Percentiles rank a stretch among this genome's conserved stretches.
Evolutionary conservation across 2,888 invertebrate species (phyloP).

Genomic region (Plemyria rubiginata): DNA sequence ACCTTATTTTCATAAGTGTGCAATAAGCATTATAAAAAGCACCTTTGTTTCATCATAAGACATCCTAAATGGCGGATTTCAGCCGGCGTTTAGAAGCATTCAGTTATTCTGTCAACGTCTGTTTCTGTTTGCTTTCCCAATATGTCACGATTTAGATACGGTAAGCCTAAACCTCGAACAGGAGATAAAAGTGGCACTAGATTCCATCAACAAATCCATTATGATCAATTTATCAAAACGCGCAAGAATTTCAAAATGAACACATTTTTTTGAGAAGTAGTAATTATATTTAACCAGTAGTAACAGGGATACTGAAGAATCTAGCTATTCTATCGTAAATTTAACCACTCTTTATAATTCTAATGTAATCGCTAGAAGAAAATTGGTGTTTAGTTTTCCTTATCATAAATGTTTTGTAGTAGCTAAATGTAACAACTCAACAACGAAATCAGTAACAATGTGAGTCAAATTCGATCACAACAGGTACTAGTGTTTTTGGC

Average conservation of each 20-base stretch:
- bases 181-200: no score
- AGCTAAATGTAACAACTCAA: slow-evolving; percentile 1
- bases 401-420: slow-evolving; percentile 10
- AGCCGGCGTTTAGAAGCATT: no score
- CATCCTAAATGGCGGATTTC: no score
- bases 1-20: no score
- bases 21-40: no score
- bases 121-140: no score
- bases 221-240: no score
- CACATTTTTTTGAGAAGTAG: neutral
- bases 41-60: no score
- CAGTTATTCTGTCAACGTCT: no score
- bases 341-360: neutral
- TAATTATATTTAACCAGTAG: neutral
- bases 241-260: neutral
- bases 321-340: slow-evolving; percentile 6
- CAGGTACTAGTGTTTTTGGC: slow-evolving; percentile 22
- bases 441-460: slow-evolving; percentile 13
- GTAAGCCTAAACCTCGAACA: no score
- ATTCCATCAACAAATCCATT: no score
- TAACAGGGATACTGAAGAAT: neutral
- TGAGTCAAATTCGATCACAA: slow-evolving; percentile 22
- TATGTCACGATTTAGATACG: no score
- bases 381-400: slow-evolving; percentile 27
- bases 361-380: slow-evolving; percentile 10